Evolutionary conservation across 2,113 vertebrate species (phyloP).

Genomic region (Lontra canadensis): DNA sequence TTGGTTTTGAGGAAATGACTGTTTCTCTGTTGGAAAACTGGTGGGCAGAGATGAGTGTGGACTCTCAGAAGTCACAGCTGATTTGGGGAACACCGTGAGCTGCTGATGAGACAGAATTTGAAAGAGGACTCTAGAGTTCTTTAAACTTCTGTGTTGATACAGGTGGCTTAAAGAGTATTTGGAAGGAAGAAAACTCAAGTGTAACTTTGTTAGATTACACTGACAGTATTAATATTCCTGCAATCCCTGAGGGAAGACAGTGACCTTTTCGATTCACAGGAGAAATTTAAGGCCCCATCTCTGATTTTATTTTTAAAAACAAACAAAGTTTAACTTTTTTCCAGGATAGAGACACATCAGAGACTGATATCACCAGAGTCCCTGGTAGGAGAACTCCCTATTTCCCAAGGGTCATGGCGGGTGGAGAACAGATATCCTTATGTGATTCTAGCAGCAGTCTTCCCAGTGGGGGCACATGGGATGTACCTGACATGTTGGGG

Average conservation of each 20-base stretch:
- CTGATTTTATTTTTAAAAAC: slow-evolving; percentile 35
- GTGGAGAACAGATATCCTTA: neutral
- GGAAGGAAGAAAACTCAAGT: neutral
- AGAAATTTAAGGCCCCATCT: neutral
- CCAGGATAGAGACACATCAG: neutral
- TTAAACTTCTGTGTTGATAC: neutral
- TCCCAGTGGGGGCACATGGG: neutral
- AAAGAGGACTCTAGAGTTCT: neutral
- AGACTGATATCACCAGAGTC: neutral
- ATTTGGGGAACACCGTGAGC: slow-evolving; percentile 12
- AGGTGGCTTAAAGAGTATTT: neutral
- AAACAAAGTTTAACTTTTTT: slow-evolving; percentile 7
- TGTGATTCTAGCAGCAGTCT: neutral
- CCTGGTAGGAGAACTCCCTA: neutral
- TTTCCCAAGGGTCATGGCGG: neutral
- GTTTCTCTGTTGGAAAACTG: slow-evolving; percentile 1
- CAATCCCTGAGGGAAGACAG: neutral
- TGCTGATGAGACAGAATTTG: neutral
- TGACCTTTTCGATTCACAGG: neutral
- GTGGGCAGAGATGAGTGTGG: slow-evolving; percentile 35
- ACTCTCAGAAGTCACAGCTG: slow-evolving; percentile 38
- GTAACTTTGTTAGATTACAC: slow-evolving; percentile 30
- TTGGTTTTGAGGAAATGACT: neutral
- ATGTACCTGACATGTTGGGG: neutral
- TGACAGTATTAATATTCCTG: neutral